Evolutionary conservation across 2,888 invertebrate genomes (phyloP).

Genomic region (Leucoptera coffeella): DNA sequence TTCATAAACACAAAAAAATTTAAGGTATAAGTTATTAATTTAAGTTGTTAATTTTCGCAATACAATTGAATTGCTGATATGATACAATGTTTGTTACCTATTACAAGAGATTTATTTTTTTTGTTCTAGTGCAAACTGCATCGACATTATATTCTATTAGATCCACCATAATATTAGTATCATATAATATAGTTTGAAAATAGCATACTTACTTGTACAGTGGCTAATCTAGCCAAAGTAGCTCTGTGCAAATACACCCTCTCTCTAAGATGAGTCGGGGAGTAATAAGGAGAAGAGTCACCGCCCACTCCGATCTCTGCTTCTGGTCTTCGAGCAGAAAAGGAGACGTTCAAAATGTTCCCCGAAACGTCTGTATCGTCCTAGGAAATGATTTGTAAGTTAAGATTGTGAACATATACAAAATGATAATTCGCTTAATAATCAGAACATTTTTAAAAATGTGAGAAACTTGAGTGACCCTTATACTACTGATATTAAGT

Average conservation of each 20-base stretch:
- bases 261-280: slow-evolving; percentile 86
- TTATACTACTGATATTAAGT: too few relatives aligned
- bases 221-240: slow-evolving; percentile 79
- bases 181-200: too few relatives aligned
- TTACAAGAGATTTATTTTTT: too few relatives aligned
- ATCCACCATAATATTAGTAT: too few relatives aligned
- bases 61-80: too few relatives aligned
- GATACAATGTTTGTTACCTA: too few relatives aligned
- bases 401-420: too few relatives aligned
- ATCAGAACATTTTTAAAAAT: too few relatives aligned
- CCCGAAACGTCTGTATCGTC: slow-evolving; percentile 86
- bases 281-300: slow-evolving; percentile 64
- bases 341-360: slow-evolving; percentile 88
- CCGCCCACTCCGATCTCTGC: slow-evolving; percentile 57
- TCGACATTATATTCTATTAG: too few relatives aligned
- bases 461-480: too few relatives aligned
- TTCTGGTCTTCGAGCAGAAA: slow-evolving; percentile 80
- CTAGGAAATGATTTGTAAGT: slow-evolving; percentile 25
- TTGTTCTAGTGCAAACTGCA: background rate
- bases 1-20: too few relatives aligned
- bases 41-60: background rate
- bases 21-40: background rate
- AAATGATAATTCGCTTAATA: too few relatives aligned
- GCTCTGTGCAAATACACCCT: slow-evolving; percentile 89
- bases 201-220: slow-evolving; percentile 63